These are phyloP conservation scores for Premnoplex brunnescens DNA, from an alignment of 2,797 vertebrate species.

Conservation along the genomic window DNA sequence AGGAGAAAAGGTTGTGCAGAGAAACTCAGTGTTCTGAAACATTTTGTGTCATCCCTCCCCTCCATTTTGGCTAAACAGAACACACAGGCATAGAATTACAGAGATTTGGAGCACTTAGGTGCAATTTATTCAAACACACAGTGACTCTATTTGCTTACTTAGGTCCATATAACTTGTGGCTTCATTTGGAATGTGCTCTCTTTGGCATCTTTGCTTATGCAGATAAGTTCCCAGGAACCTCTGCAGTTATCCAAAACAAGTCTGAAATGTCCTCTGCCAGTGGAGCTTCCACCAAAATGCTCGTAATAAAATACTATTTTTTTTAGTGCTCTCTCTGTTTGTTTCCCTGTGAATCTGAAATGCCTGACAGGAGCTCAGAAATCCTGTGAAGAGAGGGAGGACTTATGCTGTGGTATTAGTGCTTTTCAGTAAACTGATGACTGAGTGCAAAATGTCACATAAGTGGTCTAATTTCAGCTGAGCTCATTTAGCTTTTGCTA, in stretches of 20 bases:
- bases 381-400: background rate
- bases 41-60: background rate
- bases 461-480: conserved; percentile 44
- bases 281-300: background rate
- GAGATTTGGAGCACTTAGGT: background rate
- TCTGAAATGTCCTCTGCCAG: background rate
- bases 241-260: background rate
- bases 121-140: background rate
- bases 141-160: background rate
- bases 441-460: conserved; percentile 7
- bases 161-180: background rate
- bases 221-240: background rate
- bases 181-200: background rate
- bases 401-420: background rate
- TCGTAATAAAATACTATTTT: background rate
- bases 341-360: background rate
- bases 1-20: background rate
- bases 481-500: conserved; percentile 50
- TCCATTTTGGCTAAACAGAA: background rate
- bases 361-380: background rate
- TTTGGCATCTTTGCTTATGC: background rate
- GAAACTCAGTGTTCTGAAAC: background rate
- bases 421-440: conserved; percentile 19
- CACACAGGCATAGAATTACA: background rate
- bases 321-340: background rate